Percentiles rank a stretch among this genome's conserved stretches.
phyloP scores from a whole-genome alignment of 1,140 invertebrate species.

The Mylabris phalerata region DNA sequence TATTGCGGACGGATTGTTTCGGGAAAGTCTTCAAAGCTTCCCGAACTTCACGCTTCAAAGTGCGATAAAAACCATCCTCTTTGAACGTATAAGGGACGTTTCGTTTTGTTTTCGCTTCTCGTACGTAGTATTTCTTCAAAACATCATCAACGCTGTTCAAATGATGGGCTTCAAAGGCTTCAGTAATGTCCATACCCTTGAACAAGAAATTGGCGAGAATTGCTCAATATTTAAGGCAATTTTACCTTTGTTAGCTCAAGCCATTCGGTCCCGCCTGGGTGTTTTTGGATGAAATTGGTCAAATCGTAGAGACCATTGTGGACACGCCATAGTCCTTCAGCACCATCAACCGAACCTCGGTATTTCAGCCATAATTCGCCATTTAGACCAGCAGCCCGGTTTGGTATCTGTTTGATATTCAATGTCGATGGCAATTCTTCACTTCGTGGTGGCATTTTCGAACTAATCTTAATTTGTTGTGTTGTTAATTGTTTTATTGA shows the following conservation, averaged over 20 bases:
- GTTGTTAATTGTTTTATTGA: too few relatives aligned
- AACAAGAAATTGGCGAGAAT: background rate
- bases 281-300: slow-evolving; percentile 54
- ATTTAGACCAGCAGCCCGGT: slow-evolving; percentile 15
- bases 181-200: slow-evolving; percentile 63
- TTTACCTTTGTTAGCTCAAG: slow-evolving; percentile 41
- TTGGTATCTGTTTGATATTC: slow-evolving; percentile 19
- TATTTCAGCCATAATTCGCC: slow-evolving; percentile 28
- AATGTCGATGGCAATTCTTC: slow-evolving; percentile 21
- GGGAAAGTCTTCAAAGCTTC: slow-evolving; percentile 36
- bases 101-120: slow-evolving; percentile 47
- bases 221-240: too few relatives aligned
- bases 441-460: slow-evolving; percentile 25
- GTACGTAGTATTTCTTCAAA: slow-evolving; percentile 53
- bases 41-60: slow-evolving; percentile 50
- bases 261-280: slow-evolving; percentile 76
- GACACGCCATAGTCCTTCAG: slow-evolving; percentile 73
- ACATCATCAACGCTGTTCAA: slow-evolving; percentile 46
- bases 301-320: slow-evolving; percentile 70
- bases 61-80: slow-evolving; percentile 58
- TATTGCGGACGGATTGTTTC: slow-evolving; percentile 36
- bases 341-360: slow-evolving; percentile 49
- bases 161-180: slow-evolving; percentile 61
- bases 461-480: too few relatives aligned
- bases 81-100: slow-evolving; percentile 58